Conservation (phyloP, 2,797 vertebrate species). For the Mormyrops attenuatus region DNA sequence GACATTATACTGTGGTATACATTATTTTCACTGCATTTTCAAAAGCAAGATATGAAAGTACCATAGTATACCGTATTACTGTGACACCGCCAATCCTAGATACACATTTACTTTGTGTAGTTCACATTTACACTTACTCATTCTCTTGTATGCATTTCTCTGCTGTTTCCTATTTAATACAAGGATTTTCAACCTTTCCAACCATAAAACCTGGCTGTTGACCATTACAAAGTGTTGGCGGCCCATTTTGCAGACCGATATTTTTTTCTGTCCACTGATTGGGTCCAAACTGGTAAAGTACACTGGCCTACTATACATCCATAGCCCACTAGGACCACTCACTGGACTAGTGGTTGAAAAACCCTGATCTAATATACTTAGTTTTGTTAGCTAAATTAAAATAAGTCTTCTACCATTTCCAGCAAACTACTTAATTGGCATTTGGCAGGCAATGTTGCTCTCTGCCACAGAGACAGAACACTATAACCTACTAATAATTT, state of each 20-base stretch:
- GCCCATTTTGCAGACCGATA: not conserved
- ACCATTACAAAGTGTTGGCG: not conserved
- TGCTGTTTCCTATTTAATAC: not conserved
- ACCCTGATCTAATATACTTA: not conserved
- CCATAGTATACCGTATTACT: not conserved
- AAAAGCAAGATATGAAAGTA: not conserved
- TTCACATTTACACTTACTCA: not conserved
- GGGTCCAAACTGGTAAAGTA: not conserved
- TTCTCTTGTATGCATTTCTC: not conserved
- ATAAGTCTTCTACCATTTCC: not conserved
- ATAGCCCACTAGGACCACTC: not conserved
- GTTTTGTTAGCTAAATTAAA: not conserved
- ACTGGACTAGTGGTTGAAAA: not conserved
- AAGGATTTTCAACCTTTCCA: not conserved
- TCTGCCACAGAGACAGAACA: not conserved
- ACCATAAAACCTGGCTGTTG: not conserved
- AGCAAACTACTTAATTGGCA: not conserved
- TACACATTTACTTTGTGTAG: not conserved
- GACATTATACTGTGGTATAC: not conserved
- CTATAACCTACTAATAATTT: not conserved
- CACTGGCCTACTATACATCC: not conserved
- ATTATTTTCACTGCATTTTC: not conserved
- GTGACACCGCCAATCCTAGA: not conserved
- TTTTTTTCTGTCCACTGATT: not conserved
- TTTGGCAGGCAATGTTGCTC: not conserved